These are phyloP conservation scores for Rambutsinella grinnellia DNA, from an alignment of 2,888 invertebrate genomes.

Conservation along the genomic window DNA sequence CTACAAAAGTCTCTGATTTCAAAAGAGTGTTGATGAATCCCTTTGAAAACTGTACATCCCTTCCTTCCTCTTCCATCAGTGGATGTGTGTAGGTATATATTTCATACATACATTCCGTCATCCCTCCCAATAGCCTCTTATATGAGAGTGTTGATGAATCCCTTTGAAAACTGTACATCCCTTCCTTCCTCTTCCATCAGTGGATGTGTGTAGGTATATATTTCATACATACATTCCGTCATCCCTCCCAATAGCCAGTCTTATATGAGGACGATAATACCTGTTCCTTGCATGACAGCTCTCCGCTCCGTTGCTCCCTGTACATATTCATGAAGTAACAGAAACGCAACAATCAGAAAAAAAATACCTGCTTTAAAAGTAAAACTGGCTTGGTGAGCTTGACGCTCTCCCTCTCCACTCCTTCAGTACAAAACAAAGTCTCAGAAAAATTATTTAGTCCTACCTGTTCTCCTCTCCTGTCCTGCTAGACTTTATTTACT, in stretches of 20 bases:
- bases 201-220: not conserved
- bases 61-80: not conserved
- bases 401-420: not conserved
- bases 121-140: no score
- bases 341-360: slow-evolving; percentile 7
- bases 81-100: not conserved
- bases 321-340: slow-evolving; percentile 13
- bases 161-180: not conserved
- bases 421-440: not conserved
- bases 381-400: slow-evolving; percentile 27
- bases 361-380: not conserved
- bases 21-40: not conserved
- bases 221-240: no score
- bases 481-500: not conserved
- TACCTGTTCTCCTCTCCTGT: no score
- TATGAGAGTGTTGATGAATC: not conserved
- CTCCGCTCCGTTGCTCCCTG: not conserved
- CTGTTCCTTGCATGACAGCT: slow-evolving; percentile 22
- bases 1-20: not conserved
- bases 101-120: not conserved
- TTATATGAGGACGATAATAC: not conserved
- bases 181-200: not conserved
- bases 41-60: not conserved
- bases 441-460: not conserved
- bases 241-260: not conserved